These are phyloP conservation scores for Drosophila falleni DNA, from an alignment of 2,888 invertebrate species.

Conservation along the genomic window DNA sequence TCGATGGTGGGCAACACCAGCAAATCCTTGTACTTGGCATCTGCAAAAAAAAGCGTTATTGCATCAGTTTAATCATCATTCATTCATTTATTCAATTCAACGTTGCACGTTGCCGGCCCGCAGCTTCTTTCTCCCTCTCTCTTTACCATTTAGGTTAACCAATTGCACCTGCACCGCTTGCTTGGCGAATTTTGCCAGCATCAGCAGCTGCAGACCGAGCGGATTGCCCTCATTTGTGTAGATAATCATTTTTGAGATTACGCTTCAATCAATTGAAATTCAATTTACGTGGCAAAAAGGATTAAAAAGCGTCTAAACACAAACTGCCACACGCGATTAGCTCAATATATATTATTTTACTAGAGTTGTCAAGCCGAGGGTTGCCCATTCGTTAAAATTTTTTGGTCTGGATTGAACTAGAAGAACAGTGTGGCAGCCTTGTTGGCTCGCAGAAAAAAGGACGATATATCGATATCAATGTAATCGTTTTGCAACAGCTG, in stretches of 20 bases:
- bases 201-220: conserved; percentile 90
- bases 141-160: conserved; percentile 88
- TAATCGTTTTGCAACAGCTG: conserved; percentile 41
- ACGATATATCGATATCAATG: conserved; percentile 17
- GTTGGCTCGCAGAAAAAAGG: neutral
- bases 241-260: conserved; percentile 87
- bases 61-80: conserved; percentile 53
- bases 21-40: conserved; percentile 86
- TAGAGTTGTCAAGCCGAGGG: neutral
- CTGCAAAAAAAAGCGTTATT: conserved; percentile 81
- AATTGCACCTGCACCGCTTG: conserved; percentile 87
- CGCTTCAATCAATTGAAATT: conserved; percentile 28
- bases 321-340: conserved; percentile 50
- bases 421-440: neutral
- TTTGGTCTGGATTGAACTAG: too few relatives aligned
- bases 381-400: too few relatives aligned
- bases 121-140: neutral
- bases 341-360: conserved; percentile 2
- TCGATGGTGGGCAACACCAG: conserved; percentile 89
- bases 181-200: conserved; percentile 89
- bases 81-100: too few relatives aligned
- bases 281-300: conserved; percentile 78
- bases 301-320: conserved; percentile 37
- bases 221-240: conserved; percentile 92
- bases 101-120: conserved; percentile 53